Evolutionary conservation across 2,888 invertebrate genomes (phyloP).

Genomic region (Apotomis betuletana): DNA sequence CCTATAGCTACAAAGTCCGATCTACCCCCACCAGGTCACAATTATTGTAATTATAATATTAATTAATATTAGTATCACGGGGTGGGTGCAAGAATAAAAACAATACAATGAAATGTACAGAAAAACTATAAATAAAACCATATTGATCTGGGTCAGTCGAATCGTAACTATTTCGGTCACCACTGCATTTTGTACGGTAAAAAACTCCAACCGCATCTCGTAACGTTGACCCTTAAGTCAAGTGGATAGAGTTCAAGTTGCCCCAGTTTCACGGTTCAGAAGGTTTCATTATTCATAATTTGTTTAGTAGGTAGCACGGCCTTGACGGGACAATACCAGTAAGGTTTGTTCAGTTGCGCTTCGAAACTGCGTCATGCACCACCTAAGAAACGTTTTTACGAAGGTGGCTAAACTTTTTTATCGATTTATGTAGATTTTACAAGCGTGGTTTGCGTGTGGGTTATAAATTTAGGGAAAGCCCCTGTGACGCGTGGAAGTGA

Average conservation of each 20-base stretch:
- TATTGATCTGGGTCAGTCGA: constrained; percentile 6
- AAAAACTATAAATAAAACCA: neutral
- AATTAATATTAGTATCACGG: too few relatives aligned
- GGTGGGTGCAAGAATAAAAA: too few relatives aligned
- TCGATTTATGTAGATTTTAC: constrained; percentile 1
- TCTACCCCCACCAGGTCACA: too few relatives aligned
- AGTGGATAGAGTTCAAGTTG: constrained; percentile 6
- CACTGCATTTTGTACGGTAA: constrained; percentile 4
- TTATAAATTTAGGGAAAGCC: neutral
- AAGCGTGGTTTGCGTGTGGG: too few relatives aligned
- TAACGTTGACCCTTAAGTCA: constrained; percentile 1
- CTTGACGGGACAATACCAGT: constrained; percentile 51
- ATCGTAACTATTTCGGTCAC: constrained; percentile 11
- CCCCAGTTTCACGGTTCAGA: constrained; percentile 31
- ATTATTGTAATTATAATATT: too few relatives aligned
- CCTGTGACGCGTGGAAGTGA: too few relatives aligned
- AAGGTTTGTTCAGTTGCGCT: constrained; percentile 66
- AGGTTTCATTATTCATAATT: constrained; percentile 41
- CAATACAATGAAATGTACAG: too few relatives aligned
- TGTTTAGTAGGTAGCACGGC: constrained; percentile 54
- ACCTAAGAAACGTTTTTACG: constrained; percentile 75
- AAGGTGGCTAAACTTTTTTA: constrained; percentile 58
- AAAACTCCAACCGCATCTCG: neutral
- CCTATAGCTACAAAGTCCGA: too few relatives aligned
- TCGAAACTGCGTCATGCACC: constrained; percentile 72